Base-by-base conservation (phyloP, 2,888 invertebrate species). In the Melanargia galathea region DNA sequence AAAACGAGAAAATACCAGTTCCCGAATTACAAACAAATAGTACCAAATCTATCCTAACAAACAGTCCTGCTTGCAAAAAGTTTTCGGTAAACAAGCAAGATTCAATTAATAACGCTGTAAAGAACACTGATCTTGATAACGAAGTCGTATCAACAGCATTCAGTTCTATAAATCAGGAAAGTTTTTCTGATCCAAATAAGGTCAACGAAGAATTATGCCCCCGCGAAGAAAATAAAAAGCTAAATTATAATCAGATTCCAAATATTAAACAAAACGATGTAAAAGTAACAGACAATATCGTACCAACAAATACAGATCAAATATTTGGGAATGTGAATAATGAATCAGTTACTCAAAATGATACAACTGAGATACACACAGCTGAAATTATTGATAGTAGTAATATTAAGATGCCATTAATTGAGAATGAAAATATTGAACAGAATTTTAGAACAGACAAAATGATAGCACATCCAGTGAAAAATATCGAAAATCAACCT, bases 311-410 rank as follows among this genome's bases (percentile, higher is more conserved):
- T 2, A 33, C 2, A 6, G 56, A 26, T 33, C 30, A 16, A 18
- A 10, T 20, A 16, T 24, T 13, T 24, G 33, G 1, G 3, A 57
- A 46, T 20, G 20, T n/a, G 22, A 45, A 33, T 70, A 20, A 22
- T 30, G 52, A 33, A 52, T 5, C 18, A 26, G 30, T 30, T 11
- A 7, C 20, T 45, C 13, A 43, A 60, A 43, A 43, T n/a, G 33
- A 26, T 20, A 11, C 18, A 26, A 13, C 5, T 1, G 26, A 55
- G 24, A n/a, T 26, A 20, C 18, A 38, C 13, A 40, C 22, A 11
- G 7, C 13, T 18, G 7, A 43, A n/a, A n/a, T 24, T 24, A n/a
- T 6, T 3, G 10, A 48, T 11, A 48, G 16, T 11, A 48, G 16
- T 33, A 48, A 24, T 33, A 5, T 22, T 22, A 33, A n/a, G 5